Base-by-base conservation (phyloP, 1,140 invertebrate genomes). In the Ooceraea biroi region DNA sequence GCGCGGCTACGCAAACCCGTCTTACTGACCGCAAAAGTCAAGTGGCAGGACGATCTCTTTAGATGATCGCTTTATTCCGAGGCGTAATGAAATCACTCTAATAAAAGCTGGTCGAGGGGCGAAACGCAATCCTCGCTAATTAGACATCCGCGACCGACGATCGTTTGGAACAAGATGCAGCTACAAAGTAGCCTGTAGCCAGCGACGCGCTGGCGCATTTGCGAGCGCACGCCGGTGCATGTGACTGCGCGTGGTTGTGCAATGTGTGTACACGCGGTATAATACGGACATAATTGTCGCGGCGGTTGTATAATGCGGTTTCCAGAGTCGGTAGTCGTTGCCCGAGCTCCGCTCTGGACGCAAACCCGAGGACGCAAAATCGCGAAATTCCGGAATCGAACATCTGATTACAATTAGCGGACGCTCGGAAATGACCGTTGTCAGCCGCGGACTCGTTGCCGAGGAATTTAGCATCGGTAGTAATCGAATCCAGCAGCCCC, bases 221-320 rank as follows among this genome's bases (percentile, higher is more conserved):
- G n/a, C n/a, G 36, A 36, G 36, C 36, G 36, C 36, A 36, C 36
- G 36, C 36, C 36, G 7, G 36, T 52, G 50, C 50, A 17, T 22
- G n/a, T 22, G 52, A 22, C 52, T 17, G 36, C 36, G 68, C 74
- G 3, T 19, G 58, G 25, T 88, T 88, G 77, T 73, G 66, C 73
- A 87, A 73, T 61, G 44, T 55, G 87, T 86, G 87, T 87, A 84
- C 83, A 88, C 86, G 83, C 87, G 87, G 83, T 83, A 78, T 88
- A 91, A 90, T 91, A 90, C 88, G 90, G 89, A 91, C 41, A 14
- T 89, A 90, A 92, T 92, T 90, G 88, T 88, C 69, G 85, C 77
- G 88, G 85, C 63, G 61, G 86, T 90, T 90, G 85, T 90, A 85
- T 86, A 91, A 91, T 76, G 61, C 68, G 22, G 57, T 48, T 87